Conservation (phyloP, 1,140 invertebrate genomes). For the Tetramorium parvispinum region DNA sequence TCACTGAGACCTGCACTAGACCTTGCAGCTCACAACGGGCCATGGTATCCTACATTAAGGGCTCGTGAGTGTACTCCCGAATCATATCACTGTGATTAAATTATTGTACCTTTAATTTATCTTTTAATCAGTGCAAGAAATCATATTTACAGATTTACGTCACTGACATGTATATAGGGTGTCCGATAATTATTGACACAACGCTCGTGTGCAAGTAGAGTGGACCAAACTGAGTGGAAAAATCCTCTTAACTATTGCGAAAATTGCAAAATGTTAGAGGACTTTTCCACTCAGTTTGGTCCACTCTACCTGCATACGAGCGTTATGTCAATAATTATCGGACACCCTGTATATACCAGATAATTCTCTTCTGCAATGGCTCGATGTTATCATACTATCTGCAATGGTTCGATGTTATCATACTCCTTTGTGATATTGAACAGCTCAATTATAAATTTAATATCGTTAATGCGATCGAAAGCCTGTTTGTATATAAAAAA, state of each 20-base stretch:
- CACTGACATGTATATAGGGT: background rate
- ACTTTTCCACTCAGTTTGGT: too few relatives aligned
- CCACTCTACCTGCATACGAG: too few relatives aligned
- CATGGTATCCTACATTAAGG: slow-evolving; percentile 87
- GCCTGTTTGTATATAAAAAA: slow-evolving; percentile 86
- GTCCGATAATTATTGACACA: too few relatives aligned
- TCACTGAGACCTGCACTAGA: slow-evolving; percentile 68
- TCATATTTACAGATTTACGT: slow-evolving; percentile 16
- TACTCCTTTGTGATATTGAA: slow-evolving; percentile 86
- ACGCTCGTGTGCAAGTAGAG: too few relatives aligned
- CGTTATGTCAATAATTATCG: too few relatives aligned
- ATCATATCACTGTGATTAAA: slow-evolving; percentile 82
- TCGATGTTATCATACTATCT: too few relatives aligned
- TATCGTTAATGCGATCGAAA: slow-evolving; percentile 83
- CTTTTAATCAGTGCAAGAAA: background rate
- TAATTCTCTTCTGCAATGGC: slow-evolving; percentile 85
- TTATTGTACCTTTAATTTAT: slow-evolving; percentile 19
- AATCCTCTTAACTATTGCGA: too few relatives aligned
- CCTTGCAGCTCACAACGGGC: slow-evolving; percentile 85
- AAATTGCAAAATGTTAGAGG: too few relatives aligned
- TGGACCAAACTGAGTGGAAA: too few relatives aligned
- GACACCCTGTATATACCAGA: slow-evolving; percentile 83
- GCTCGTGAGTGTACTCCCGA: slow-evolving; percentile 81
- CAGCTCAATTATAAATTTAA: slow-evolving; percentile 85
- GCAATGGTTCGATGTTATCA: slow-evolving; percentile 83